Percentiles rank a stretch among this genome's conserved stretches.
Conservation (phyloP, 2,888 invertebrate genomes). For the Eristalis tenax region DNA sequence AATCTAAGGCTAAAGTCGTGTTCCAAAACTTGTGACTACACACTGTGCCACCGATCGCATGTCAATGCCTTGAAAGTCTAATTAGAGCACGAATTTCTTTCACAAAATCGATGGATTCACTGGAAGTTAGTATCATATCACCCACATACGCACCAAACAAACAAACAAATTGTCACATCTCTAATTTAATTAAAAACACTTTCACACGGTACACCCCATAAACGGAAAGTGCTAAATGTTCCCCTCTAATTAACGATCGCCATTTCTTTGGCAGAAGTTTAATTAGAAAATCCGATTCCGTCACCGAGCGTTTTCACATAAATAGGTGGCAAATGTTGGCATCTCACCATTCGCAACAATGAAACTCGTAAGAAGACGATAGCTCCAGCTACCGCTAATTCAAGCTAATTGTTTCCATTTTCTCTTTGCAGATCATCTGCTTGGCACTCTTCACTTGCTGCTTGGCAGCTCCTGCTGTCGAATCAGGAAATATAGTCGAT, state of each 20-base stretch:
- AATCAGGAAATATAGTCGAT: not conserved
- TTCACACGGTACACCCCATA: not conserved
- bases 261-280: not conserved
- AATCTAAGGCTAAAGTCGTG: no score
- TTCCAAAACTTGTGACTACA: no score
- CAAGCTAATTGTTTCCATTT: not conserved
- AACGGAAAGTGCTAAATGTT: not conserved
- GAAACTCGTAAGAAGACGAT: constrained; percentile 39
- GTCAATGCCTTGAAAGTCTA: no score
- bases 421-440: constrained; percentile 18
- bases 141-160: not conserved
- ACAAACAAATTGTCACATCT: not conserved
- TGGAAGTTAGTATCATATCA: not conserved
- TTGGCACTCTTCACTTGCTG: constrained; percentile 7
- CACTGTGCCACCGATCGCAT: no score
- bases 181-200: not conserved
- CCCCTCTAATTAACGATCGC: not conserved
- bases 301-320: not conserved
- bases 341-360: constrained; percentile 15
- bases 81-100: no score
- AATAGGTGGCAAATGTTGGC: not conserved
- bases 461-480: constrained; percentile 9
- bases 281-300: not conserved
- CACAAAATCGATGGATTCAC: no score
- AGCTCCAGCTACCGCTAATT: not conserved